Evolutionary conservation across 2,888 invertebrate genomes (phyloP).

Genomic region (Cremastinae sp.): DNA sequence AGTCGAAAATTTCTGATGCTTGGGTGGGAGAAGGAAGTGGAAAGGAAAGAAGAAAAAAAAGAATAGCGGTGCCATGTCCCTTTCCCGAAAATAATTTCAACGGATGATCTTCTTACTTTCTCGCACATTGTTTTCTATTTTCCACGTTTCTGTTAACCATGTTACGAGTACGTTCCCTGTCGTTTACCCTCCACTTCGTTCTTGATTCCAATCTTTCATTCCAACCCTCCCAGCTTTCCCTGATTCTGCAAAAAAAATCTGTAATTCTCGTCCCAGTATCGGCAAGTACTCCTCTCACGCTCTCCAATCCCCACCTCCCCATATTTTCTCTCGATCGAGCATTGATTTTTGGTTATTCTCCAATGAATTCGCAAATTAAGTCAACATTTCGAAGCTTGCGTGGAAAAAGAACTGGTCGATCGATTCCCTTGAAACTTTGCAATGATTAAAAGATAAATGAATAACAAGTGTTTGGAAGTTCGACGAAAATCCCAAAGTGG

Average conservation of each 20-base stretch:
- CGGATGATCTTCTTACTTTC: constrained; percentile 53
- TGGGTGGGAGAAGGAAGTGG: too few relatives aligned
- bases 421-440: constrained; percentile 25
- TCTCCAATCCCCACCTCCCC: not conserved
- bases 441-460: not conserved
- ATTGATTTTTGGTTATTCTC: not conserved
- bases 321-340: constrained; percentile 1
- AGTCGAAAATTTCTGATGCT: not conserved
- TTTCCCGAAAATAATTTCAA: constrained; percentile 48
- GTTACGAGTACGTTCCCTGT: constrained; percentile 18
- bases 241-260: too few relatives aligned
- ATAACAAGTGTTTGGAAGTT: not conserved
- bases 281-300: too few relatives aligned
- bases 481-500: not conserved
- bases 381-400: constrained; percentile 6
- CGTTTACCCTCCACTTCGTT: constrained; percentile 23
- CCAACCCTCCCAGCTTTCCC: not conserved
- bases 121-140: constrained; percentile 49
- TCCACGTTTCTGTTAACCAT: constrained; percentile 49
- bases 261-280: not conserved
- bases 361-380: constrained; percentile 41
- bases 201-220: constrained; percentile 12
- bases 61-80: constrained; percentile 32
- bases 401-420: constrained; percentile 19
- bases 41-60: too few relatives aligned